Conservation (phyloP, 1,140 invertebrate genomes). For the Euwallacea similis region DNA sequence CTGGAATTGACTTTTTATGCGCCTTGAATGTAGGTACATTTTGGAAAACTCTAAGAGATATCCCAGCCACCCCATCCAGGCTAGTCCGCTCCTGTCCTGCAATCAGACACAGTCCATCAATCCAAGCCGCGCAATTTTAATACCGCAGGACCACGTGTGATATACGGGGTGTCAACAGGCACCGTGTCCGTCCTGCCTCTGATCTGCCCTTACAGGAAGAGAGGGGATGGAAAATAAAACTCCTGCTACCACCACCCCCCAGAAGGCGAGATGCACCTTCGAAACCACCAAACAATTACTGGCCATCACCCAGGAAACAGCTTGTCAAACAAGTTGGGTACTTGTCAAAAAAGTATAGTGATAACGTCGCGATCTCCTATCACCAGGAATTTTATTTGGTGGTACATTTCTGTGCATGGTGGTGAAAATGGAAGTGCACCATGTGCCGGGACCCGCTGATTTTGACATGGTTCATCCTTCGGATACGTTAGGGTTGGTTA, state of each 20-base stretch:
- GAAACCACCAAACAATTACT: slow-evolving; percentile 28
- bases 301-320: slow-evolving; percentile 28
- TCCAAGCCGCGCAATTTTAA: slow-evolving; percentile 33
- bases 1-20: no score
- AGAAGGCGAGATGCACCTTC: slow-evolving; percentile 20
- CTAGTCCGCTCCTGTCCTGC: slow-evolving; percentile 24
- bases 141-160: slow-evolving; percentile 31
- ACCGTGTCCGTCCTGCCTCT: slow-evolving; percentile 26
- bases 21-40: background rate
- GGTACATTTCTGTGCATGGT: slow-evolving; percentile 7
- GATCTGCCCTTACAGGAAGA: slow-evolving; percentile 18
- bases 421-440: slow-evolving; percentile 15
- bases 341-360: slow-evolving; percentile 21
- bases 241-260: slow-evolving; percentile 4
- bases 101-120: slow-evolving; percentile 43
- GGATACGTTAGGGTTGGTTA: background rate
- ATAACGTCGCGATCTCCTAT: background rate
- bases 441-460: background rate
- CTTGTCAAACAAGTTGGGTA: slow-evolving; percentile 28
- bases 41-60: background rate
- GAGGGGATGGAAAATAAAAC: slow-evolving; percentile 32
- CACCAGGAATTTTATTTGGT: slow-evolving; percentile 8
- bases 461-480: slow-evolving; percentile 1
- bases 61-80: no score
- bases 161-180: slow-evolving; percentile 42